Evolutionary conservation across 2,888 invertebrate genomes (phyloP), one percentile per base, ranked within the genome.

Genomic region (Trachelus stipa): DNA sequence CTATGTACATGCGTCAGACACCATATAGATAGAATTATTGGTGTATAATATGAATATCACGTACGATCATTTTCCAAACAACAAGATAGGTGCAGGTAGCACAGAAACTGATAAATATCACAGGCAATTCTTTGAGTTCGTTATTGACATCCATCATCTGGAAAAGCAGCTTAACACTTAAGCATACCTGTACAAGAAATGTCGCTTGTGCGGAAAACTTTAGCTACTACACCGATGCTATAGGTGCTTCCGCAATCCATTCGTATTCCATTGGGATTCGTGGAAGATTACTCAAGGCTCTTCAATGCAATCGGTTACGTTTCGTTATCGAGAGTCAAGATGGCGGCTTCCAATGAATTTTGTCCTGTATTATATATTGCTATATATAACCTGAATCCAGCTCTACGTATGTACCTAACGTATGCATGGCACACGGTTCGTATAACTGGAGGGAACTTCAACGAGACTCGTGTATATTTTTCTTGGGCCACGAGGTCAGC

Each of bases 211-310:
- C 56, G 23, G 23, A 56, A 56, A 23, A 56, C 23, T 56, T 56
- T 23, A 9, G 56, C 56, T 23, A 23, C 56, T 9, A 23, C 56
- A 23, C 6, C 56, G 56, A 56, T 56, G 23, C 23, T 56, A 56
- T 23, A 23, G 23, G 56, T 69, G 71, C 76, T 84, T 82, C 81
- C 82, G 78, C 69, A 78, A 76, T 78, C 40, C 69, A 81, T 77
- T 74, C n/a, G 34, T 77, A 80, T 80, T 71, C 76, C 73, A 73
- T 31, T 37, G 73, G 78, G 74, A 82, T 83, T 82, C 79, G 78
- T 69, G 68, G 34, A 3, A 37, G 73, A 82, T 84, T 79, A 81
- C 80, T 85, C 81, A 83, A 83, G 75, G 79, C 76, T 81, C 79
- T 76, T 73, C 74, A 74, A 81, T 76, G 76, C 78, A 77, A 80